Conservation (phyloP, 2,113 vertebrate species). For the Jaculus jaculus region DNA sequence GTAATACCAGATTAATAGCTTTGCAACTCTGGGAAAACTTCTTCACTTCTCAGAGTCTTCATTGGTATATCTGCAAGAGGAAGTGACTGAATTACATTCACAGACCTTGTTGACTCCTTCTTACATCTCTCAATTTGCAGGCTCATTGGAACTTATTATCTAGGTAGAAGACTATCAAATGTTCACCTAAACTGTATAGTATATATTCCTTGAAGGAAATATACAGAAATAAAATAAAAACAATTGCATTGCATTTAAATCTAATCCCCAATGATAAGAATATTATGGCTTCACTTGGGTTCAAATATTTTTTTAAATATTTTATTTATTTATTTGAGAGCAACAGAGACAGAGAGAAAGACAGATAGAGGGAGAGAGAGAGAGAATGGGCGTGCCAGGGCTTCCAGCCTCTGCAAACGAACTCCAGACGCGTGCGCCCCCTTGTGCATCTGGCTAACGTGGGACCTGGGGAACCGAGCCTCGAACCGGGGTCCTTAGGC, state of each 20-base stretch:
- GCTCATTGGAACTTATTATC: neutral
- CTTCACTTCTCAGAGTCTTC: neutral
- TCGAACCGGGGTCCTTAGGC: too few relatives aligned
- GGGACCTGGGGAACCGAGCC: too few relatives aligned
- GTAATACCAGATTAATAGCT: neutral
- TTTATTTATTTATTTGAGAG: too few relatives aligned
- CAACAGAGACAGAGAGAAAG: too few relatives aligned
- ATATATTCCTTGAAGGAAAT: neutral
- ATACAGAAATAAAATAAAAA: constrained; percentile 4
- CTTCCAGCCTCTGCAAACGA: too few relatives aligned
- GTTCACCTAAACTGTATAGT: neutral
- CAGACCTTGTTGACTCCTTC: neutral
- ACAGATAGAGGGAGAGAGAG: too few relatives aligned
- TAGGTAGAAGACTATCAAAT: neutral
- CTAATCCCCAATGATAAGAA: neutral
- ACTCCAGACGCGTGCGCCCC: too few relatives aligned
- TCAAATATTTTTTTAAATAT: neutral
- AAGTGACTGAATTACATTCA: neutral
- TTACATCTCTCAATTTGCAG: neutral
- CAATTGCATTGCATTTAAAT: neutral
- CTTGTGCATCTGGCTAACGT: too few relatives aligned
- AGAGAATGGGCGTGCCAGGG: too few relatives aligned
- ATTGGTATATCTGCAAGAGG: neutral
- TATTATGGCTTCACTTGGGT: neutral
- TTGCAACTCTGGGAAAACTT: neutral